A percentile compares a stretch with the other conserved stretches of the same genome.
These are phyloP conservation scores for Calidris pygmaea DNA, from an alignment of 2,113 vertebrate species.

Conservation along the genomic window DNA sequence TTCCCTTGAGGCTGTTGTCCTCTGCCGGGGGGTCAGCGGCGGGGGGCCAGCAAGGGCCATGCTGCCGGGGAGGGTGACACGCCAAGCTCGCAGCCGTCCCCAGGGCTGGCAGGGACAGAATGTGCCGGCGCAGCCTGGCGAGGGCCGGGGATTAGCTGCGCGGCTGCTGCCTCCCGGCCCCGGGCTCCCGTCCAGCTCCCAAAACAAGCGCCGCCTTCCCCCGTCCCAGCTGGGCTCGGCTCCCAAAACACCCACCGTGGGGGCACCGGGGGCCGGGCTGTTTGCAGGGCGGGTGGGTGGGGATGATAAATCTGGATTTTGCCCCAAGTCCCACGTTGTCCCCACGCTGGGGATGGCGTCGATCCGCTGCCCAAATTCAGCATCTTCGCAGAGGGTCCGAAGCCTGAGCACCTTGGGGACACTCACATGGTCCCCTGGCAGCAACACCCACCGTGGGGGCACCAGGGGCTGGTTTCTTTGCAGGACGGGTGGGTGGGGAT, in stretches of 20 bases:
- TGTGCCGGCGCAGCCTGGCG: not conserved
- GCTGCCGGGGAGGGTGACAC: not conserved
- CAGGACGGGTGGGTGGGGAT: rapidly evolving
- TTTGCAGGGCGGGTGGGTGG: rapidly evolving
- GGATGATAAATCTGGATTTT: not conserved
- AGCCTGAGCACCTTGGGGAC: not conserved
- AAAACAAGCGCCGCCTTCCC: not conserved
- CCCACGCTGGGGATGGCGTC: rapidly evolving
- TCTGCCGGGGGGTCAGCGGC: not conserved
- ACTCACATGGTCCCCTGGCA: rapidly evolving
- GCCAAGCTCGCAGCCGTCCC: not conserved
- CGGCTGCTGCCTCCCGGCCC: not conserved
- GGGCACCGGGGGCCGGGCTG: not conserved
- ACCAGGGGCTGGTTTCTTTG: not conserved
- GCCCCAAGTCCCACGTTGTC: rapidly evolving
- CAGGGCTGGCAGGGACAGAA: conserved; percentile 34
- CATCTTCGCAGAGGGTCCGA: not conserved
- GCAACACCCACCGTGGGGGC: not conserved
- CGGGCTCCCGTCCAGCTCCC: conserved; percentile 21
- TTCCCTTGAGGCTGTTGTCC: not conserved
- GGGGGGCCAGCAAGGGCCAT: not conserved
- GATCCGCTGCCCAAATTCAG: not conserved
- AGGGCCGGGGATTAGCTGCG: not conserved
- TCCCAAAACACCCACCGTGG: not conserved
- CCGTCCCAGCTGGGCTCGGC: not conserved